A percentile compares a stretch with the other conserved stretches of the same genome.
phyloP scores from a whole-genome alignment of 2,797 vertebrate genomes.

The Cyclura pinguis region DNA sequence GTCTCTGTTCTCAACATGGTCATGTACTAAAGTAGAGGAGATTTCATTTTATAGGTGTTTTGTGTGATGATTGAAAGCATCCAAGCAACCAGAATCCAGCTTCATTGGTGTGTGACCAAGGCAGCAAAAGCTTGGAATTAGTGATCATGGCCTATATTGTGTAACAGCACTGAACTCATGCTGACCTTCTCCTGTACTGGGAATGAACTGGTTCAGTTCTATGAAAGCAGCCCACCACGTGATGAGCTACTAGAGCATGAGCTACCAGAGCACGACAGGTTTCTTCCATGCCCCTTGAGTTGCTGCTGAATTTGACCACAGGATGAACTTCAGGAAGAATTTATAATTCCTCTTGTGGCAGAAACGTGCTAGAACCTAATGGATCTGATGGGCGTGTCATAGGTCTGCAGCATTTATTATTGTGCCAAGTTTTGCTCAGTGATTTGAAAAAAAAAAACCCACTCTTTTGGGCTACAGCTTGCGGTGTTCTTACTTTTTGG shows the following conservation, averaged over 20 bases:
- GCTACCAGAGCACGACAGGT: no score
- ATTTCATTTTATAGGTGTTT: not conserved
- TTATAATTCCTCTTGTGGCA: no score
- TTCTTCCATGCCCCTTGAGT: not conserved
- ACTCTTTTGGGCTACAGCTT: no score
- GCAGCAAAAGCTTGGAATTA: not conserved
- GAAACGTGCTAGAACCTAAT: no score
- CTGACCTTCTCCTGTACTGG: not conserved
- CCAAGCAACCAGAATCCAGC: not conserved
- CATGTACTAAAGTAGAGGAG: not conserved
- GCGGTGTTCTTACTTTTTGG: no score
- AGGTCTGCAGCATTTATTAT: not conserved
- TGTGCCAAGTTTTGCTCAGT: not conserved
- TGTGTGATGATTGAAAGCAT: not conserved
- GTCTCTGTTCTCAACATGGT: not conserved
- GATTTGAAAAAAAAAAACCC: no score
- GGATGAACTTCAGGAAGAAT: no score
- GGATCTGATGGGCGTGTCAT: not conserved
- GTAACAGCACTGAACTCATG: not conserved
- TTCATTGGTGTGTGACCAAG: not conserved
- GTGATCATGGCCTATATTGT: not conserved
- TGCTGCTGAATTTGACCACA: not conserved
- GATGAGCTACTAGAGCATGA: not conserved
- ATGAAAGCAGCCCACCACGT: not conserved
- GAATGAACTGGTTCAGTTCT: not conserved